phyloP scores from a whole-genome alignment of 2,113 vertebrate genomes.

The Bufo gargarizans region DNA sequence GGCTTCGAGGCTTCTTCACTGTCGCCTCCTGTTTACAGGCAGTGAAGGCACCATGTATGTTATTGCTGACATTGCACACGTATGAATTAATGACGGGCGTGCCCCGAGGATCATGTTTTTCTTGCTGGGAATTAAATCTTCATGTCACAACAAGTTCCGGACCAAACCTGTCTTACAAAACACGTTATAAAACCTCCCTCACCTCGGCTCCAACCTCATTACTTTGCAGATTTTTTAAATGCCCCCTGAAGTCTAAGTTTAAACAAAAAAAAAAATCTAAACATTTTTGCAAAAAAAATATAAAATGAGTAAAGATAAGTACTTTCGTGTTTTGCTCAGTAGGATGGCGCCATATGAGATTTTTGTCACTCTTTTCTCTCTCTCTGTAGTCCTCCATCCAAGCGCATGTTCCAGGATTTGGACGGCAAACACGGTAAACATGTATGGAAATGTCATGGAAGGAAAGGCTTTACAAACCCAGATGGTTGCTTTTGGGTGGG shows the following conservation, averaged over 20 bases:
- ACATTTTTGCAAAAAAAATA: neutral
- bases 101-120: conserved; percentile 26
- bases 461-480: neutral
- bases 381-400: neutral
- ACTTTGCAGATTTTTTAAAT: neutral
- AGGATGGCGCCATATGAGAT: conserved; percentile 17
- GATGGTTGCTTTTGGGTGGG: conserved; percentile 40
- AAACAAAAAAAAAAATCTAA: neutral
- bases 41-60: neutral
- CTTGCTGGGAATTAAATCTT: neutral
- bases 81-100: conserved; percentile 36
- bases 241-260: neutral
- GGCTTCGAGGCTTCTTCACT: neutral
- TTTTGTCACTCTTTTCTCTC: conserved; percentile 2
- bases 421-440: conserved; percentile 23
- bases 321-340: conserved; percentile 10
- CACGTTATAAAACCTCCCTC: neutral
- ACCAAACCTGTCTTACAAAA: conserved; percentile 44
- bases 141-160: conserved; percentile 20
- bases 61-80: conserved; percentile 20
- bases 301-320: neutral
- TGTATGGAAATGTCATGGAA: conserved; percentile 2
- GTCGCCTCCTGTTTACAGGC: neutral
- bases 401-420: conserved; percentile 39
- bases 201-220: neutral